Evolutionary conservation across 2,113 vertebrate species (phyloP), one percentile per base, ranked within the genome.

Genomic region (Phaethon lepturus): DNA sequence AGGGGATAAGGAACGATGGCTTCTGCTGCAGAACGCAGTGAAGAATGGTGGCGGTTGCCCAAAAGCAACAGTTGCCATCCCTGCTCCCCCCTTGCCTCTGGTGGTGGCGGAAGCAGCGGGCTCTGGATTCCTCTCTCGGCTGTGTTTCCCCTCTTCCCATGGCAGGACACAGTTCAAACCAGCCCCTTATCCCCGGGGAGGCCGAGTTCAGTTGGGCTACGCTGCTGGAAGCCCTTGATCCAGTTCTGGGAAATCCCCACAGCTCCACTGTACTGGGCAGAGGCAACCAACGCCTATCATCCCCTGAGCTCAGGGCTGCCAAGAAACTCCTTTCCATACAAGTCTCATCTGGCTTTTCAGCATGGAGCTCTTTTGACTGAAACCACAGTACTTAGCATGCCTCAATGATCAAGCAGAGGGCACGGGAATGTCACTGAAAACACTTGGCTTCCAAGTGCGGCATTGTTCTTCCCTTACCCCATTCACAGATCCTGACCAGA

Each of bases 261-360:
- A 93, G 93, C 92, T 85, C 84, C 84, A 79, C 90, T 91, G 93
- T 25, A 50, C 87, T 90, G 95, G 96, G 96, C 90, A 95, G 87
- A 96, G 42, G 71, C 93, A 93, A 97, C 87, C 85, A 82, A 35
- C 81, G 90, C 81, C 81, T 91, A 66, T 42, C 92, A 83, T 68
- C 81, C 96, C 84, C 92, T 31, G 90, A 93, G 95, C 69, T 68
- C 49, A 0, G 3, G 66, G 90, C 95, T 96, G 96, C 95, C 96
- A 94, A 95, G 66, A 92, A 94, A 53, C 95, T 94, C 90, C 90
- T 90, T 93, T 88, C 93, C 90, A 90, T 90, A 67, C 96, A 93
- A 97, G 96, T 90, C 95, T 96, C 96, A 97, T 94, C 96, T 97
- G 96, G 96, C 95, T 97, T 97, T 97, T 94, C 96, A 96, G 96